Evolutionary conservation across 2,797 vertebrate genomes (phyloP), one percentile per base, ranked within the genome.

Genomic region (Amazonetta brasiliensis): DNA sequence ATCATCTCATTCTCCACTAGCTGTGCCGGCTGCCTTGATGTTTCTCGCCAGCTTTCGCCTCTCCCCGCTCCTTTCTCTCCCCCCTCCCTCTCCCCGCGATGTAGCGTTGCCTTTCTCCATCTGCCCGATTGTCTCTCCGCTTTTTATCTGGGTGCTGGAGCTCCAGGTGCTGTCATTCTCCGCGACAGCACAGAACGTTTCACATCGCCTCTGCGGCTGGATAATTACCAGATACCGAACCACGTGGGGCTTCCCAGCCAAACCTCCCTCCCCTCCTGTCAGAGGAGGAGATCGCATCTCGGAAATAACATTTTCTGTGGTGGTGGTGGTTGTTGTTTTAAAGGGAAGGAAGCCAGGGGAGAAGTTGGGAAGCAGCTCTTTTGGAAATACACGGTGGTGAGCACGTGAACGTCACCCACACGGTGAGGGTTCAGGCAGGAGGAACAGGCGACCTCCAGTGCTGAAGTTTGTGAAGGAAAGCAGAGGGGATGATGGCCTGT

Each of bases 91-190:
- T 43, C 43, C 76, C 85, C 81, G 37, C 90, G 58, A 85, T 82
- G 75, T 73, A 78, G 73, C 92, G 48, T 33, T 94, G 67, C 95
- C 84, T 97, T 96, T 93, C 90, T 94, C 91, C 87, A 93, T 97
- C 93, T 96, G 52, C 84, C 92, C 55, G n/a, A 93, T 91, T 96
- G 85, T 92, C 94, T 90, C 94, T 95, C 84, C 0, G 37, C 94
- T 93, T 92, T 84, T 93, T 83, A 95, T 95, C 90, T 95, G 84
- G 85, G 90, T 88, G 91, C 89, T 91, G 94, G 89, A 94, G 94
- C 94, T 95, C 79, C 93, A 96, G 73, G 97, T 94, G 81, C 90
- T 95, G 92, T 94, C 97, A 94, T 88, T 95, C 90, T 96, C 83
- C 18, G 43, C 63, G 79, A 93, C 79, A 93, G 94, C 87, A 87